A percentile compares a stretch with the other conserved stretches of the same genome.
Evolutionary conservation across 2,113 vertebrate species (phyloP).

Genomic region (Felis catus): F.catus_Fca126_mat1.0 CM031413.1:56959501-56960000

Average conservation of each 20-base stretch:
- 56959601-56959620: neutral
- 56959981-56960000: neutral
- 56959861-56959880: neutral
- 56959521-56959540: neutral
- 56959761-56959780: rapidly evolving
- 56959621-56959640: neutral
- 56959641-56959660: neutral
- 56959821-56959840: neutral
- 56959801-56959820: neutral
- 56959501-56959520: neutral
- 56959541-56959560: neutral
- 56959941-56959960: neutral
- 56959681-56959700: neutral
- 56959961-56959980: neutral
- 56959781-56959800: neutral
- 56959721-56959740: rapidly evolving
- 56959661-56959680: neutral
- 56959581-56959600: neutral
- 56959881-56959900: neutral
- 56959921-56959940: neutral
- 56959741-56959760: neutral
- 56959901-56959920: neutral
- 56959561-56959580: no score
- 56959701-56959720: neutral
- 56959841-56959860: neutral